phyloP scores from a whole-genome alignment of 2,113 vertebrate species.

The Pterocles burchelli region DNA sequence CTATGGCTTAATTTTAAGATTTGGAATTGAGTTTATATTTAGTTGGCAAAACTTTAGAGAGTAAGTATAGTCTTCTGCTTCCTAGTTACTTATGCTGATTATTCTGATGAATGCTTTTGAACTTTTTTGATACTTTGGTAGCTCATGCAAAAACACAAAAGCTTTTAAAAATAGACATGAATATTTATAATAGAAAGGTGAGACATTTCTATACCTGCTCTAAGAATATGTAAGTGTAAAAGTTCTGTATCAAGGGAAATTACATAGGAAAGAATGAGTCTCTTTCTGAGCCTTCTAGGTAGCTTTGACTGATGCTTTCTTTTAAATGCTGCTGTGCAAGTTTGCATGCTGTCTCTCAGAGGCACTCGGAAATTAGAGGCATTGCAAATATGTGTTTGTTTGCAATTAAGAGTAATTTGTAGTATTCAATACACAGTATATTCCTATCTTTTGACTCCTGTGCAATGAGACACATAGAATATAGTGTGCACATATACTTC shows the following conservation, averaged over 20 bases:
- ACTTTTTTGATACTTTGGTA: conserved; percentile 20
- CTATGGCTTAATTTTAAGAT: neutral
- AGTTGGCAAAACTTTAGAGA: neutral
- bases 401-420: neutral
- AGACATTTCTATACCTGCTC: neutral
- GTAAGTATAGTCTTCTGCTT: neutral
- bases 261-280: neutral
- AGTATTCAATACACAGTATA: neutral
- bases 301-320: neutral
- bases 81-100: neutral
- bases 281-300: neutral
- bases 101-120: neutral
- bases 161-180: conserved; percentile 9
- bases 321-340: neutral
- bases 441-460: neutral
- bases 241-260: neutral
- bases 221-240: neutral
- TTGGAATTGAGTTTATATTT: conserved; percentile 18
- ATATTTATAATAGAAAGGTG: neutral
- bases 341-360: neutral
- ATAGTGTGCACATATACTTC: neutral
- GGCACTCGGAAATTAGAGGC: neutral
- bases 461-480: neutral
- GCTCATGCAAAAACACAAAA: conserved; percentile 12
- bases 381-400: neutral